A percentile compares a stretch with the other conserved stretches of the same genome.
Evolutionary conservation across 2,113 vertebrate species (phyloP).

Genomic region (Chamaea fasciata): DNA sequence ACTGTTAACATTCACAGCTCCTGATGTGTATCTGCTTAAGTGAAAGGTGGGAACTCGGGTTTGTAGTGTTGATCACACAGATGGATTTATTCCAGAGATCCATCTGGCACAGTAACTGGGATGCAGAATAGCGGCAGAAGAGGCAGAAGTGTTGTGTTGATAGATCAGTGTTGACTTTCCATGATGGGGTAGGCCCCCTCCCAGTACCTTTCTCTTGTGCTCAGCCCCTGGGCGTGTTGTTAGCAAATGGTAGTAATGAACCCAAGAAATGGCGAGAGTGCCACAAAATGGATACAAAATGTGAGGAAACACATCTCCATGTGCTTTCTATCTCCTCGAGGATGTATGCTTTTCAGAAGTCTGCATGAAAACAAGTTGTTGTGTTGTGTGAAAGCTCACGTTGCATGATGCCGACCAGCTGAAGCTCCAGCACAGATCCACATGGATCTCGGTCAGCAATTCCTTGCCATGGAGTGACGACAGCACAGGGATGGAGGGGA

Average conservation of each 20-base stretch:
- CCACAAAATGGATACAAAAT: neutral
- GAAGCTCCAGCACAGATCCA: neutral
- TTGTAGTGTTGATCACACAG: fast-evolving
- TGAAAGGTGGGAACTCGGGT: neutral
- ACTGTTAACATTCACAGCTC: neutral
- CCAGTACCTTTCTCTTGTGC: neutral
- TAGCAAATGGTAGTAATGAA: neutral
- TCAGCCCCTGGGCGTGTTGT: neutral
- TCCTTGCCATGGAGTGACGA: neutral
- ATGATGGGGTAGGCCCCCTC: neutral
- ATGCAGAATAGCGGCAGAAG: neutral
- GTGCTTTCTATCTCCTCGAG: neutral
- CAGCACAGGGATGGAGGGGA: neutral
- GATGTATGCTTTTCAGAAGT: neutral
- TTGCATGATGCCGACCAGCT: neutral
- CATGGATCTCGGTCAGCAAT: fast-evolving
- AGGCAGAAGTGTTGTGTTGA: neutral
- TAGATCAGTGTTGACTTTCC: neutral
- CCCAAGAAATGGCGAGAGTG: neutral
- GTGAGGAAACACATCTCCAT: neutral
- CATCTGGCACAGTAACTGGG: neutral
- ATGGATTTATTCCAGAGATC: neutral
- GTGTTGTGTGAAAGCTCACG: neutral
- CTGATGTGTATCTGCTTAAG: neutral
- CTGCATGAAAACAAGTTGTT: neutral